These are phyloP conservation scores for Lordiphosa stackelbergi DNA, from an alignment of 1,140 invertebrate genomes.

Conservation along the genomic window DNA sequence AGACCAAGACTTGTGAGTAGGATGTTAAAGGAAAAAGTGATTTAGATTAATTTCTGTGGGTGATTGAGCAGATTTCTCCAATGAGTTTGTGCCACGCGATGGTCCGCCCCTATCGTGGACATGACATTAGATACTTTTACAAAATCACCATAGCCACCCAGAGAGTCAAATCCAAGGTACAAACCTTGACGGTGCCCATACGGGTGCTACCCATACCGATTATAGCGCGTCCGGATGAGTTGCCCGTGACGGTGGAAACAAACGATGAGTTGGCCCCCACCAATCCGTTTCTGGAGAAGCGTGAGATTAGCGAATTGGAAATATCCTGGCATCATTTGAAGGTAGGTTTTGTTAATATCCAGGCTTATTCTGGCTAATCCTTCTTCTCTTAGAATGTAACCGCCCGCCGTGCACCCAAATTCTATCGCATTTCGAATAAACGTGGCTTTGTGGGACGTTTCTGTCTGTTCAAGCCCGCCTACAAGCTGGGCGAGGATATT, in stretches of 20 bases:
- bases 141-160: constrained; percentile 96
- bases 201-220: constrained; percentile 90
- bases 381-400: constrained; percentile 83
- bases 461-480: constrained; percentile 95
- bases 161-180: constrained; percentile 82
- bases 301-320: constrained; percentile 90
- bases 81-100: constrained; percentile 92
- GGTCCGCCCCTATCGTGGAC: constrained; percentile 95
- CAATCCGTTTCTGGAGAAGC: constrained; percentile 93
- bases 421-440: constrained; percentile 95
- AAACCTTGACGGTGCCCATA: constrained; percentile 92
- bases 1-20: too few relatives aligned
- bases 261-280: constrained; percentile 92
- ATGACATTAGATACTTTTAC: constrained; percentile 96
- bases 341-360: too few relatives aligned
- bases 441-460: constrained; percentile 95
- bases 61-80: constrained; percentile 96
- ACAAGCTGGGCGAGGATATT: constrained; percentile 97
- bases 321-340: constrained; percentile 91
- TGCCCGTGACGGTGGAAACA: constrained; percentile 83
- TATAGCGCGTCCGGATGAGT: constrained; percentile 85
- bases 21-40: too few relatives aligned
- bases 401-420: constrained; percentile 90
- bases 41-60: too few relatives aligned
- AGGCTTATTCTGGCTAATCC: too few relatives aligned